Evolutionary conservation across 2,888 invertebrate species (phyloP), one percentile per base, ranked within the genome.

Genomic region (Pristionchus entomophagus): DNA sequence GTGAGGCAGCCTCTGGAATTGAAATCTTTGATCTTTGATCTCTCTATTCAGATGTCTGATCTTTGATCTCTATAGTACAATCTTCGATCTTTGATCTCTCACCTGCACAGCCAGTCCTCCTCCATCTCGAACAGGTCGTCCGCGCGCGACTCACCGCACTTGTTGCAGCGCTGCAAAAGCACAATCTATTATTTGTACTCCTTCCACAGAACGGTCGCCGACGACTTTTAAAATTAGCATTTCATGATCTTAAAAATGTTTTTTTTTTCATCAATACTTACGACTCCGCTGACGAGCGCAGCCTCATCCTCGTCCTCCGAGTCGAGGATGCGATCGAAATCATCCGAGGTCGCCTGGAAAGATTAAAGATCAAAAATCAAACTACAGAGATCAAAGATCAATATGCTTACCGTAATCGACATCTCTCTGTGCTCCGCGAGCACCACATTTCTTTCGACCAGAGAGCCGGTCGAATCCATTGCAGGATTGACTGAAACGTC

Each of bases 31-130:
- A 73, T 73, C 73, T 73, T 10, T 41, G 73, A n/a, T 73, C n/a
- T n/a, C 8, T 56, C 17, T 17, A 17, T 17, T 56, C 5, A 56
- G n/a, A 56, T 22, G 5, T 17, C n/a, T 73, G 41, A 73, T 73
- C 41, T 73, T 26, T 73, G 45, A 73, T n/a, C 41, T 41, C n/a
- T 45, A 12, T 45, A 14, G 45, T 5, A 56, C 8, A 8, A 45
- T 65, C 32, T 17, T 8, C 29, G 62, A 62, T 62, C 62, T 62
- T 29, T 62, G 65, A 35, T 65, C 65, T 65, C 65, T 69, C 38
- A 86, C 26, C 89, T 86, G 86, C 90, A 90, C 81, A 88, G 87
- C 90, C 90, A 90, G 82, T 87, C 88, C 65, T 90, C 90, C 82
- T 89, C 89, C 85, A 89, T 82, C 85, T 90, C 90, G 86, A 90